Conservation (phyloP, 2,113 vertebrate species). For the Periophthalmus modestus region DNA sequence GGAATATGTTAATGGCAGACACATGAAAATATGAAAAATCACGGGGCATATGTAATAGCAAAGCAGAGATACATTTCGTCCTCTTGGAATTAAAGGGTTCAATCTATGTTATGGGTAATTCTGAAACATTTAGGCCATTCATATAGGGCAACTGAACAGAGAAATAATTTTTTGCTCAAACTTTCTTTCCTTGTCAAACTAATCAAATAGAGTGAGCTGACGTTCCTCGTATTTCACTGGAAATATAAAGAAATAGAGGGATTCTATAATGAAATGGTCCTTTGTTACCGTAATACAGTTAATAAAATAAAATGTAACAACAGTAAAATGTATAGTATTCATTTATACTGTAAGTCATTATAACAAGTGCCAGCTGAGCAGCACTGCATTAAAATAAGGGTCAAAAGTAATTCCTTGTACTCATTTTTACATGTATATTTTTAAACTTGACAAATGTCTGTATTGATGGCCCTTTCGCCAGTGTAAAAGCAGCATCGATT, state of each 20-base stretch:
- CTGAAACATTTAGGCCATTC: too few relatives aligned
- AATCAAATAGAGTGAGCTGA: too few relatives aligned
- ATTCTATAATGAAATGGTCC: too few relatives aligned
- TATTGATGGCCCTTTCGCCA: not conserved
- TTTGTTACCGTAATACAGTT: not conserved
- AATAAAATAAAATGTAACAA: not conserved
- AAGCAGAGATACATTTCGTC: not conserved
- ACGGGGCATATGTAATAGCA: not conserved
- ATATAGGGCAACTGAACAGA: too few relatives aligned
- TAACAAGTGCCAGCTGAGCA: too few relatives aligned
- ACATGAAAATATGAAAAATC: constrained; percentile 60
- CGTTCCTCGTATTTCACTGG: too few relatives aligned
- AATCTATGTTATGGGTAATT: too few relatives aligned
- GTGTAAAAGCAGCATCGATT: constrained; percentile 8
- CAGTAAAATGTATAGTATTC: not conserved
- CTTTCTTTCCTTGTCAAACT: too few relatives aligned
- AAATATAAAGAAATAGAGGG: too few relatives aligned
- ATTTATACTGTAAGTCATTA: not conserved
- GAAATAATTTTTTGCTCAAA: too few relatives aligned
- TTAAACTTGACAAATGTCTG: not conserved
- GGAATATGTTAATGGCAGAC: constrained; percentile 70
- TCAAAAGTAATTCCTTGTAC: not conserved
- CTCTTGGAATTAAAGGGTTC: too few relatives aligned
- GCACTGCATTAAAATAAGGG: not conserved
- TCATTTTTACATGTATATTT: not conserved